A percentile compares a stretch with the other conserved stretches of the same genome.
These are phyloP conservation scores for Herpailurus yagouaroundi DNA, from an alignment of 2,113 vertebrate genomes.

Conservation along the genomic window DNA sequence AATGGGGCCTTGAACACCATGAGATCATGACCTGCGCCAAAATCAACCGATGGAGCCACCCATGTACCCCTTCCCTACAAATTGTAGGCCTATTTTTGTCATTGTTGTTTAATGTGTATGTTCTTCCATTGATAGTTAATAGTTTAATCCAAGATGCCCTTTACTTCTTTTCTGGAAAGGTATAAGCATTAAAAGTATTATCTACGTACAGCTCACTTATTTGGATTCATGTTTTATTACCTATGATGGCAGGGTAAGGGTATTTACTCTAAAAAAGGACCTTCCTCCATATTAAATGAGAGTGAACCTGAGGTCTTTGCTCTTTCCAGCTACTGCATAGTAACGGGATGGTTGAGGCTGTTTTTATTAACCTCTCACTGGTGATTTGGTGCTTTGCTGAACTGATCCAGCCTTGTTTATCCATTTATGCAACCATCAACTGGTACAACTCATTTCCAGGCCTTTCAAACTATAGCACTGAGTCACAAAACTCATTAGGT, in stretches of 20 bases:
- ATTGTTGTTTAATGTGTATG: not conserved
- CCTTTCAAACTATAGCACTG: not conserved
- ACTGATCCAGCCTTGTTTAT: constrained; percentile 28
- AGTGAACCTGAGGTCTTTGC: not conserved
- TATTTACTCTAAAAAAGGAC: not conserved
- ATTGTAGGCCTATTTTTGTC: not conserved
- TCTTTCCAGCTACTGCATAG: not conserved
- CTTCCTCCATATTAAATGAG: not conserved
- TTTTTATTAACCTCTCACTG: not conserved
- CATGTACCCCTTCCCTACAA: not conserved
- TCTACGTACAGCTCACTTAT: not conserved
- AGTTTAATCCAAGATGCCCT: not conserved
- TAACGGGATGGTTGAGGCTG: not conserved
- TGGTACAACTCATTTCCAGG: constrained; percentile 17
- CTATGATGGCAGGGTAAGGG: not conserved
- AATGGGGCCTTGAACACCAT: no score
- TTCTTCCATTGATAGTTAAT: not conserved
- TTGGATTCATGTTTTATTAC: constrained; percentile 36
- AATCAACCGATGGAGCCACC: no score
- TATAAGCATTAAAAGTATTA: not conserved
- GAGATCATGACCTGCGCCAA: no score
- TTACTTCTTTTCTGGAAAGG: not conserved
- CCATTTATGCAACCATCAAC: not conserved
- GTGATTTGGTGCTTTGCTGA: not conserved
- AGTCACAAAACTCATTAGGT: constrained; percentile 9